Base-by-base conservation (phyloP, 2,113 vertebrate species). In the Equus przewalskii region DNA sequence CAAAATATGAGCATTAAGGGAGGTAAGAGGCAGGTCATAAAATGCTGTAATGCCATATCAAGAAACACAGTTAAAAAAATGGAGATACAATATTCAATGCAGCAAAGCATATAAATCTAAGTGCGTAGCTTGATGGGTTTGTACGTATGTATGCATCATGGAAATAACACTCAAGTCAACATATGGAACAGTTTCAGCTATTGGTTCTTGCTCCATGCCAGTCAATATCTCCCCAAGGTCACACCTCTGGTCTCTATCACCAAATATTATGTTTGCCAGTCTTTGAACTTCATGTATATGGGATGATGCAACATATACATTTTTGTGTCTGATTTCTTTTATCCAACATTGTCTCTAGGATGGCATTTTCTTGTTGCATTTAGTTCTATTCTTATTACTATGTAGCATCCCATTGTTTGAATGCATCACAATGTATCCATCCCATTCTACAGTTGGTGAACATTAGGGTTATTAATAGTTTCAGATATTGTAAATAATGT, bases 61-160 rank as follows among this genome's bases (percentile, higher is more conserved):
- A 67, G 67, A 78, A 76, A 16, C 0, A 4, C 13, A 28, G 5
- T 24, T 41, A 6, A 26, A 49, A 82, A 86, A 82, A 41, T 0
- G 30, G 8, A 91, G 44, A 65, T 80, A 3, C 1, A 51, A 1
- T 41, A 41, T 41, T 41, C 36, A 41, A 15, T 28, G 58, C 5
- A 49, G n/a, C 24, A 64, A 60, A 69, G 21, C 1, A 1, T 54
- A 26, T 33, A 56, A 49, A 33, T 33, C 13, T 21, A 81, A 81
- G 6, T 7, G 6, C 11, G 26, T 15, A 5, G 16, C 44, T 76
- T 44, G 41, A 44, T 36, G 33, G 60, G 15, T 62, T 60, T 16
- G 0, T 14, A 51, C 8, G 44, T 58, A 22, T 16, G 24, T 15
- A 0, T 41, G 7, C 22, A 6, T 33, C 21, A 0, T 75, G 44